A percentile compares a stretch with the other conserved stretches of the same genome.
These are phyloP conservation scores for Eurypyga helias DNA, from an alignment of 2,113 vertebrate genomes.

Conservation along the genomic window DNA sequence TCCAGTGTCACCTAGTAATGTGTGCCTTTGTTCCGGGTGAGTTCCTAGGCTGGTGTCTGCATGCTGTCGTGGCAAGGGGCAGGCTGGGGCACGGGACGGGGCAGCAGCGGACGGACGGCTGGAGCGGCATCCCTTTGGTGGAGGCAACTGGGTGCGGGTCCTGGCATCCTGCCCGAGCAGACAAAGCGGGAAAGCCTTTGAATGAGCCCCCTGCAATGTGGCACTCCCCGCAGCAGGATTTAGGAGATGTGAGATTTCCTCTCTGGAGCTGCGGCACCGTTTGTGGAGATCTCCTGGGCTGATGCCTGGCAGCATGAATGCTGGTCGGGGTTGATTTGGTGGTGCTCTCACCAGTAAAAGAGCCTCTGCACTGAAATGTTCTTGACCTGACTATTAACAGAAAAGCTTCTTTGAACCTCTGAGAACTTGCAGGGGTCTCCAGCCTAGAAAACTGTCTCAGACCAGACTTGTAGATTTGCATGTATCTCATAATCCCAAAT, in stretches of 20 bases:
- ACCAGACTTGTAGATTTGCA: neutral
- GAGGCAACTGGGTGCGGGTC: neutral
- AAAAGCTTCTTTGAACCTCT: neutral
- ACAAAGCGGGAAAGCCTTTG: neutral
- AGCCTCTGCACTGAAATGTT: fast-evolving
- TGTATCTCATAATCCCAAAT: neutral
- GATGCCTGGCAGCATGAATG: neutral
- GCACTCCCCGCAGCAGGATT: neutral
- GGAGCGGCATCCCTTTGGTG: neutral
- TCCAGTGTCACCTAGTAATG: neutral
- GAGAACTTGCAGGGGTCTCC: neutral
- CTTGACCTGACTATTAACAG: neutral
- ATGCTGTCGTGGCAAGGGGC: neutral
- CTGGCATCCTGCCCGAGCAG: neutral
- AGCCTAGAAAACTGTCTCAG: neutral
- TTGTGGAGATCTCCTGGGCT: neutral
- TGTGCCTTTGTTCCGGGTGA: neutral
- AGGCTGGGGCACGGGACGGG: neutral
- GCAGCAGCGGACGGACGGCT: neutral
- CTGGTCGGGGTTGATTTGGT: neutral
- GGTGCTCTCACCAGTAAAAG: neutral
- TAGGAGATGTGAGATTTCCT: neutral
- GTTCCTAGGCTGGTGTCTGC: neutral
- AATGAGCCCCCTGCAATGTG: neutral
- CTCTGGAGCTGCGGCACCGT: neutral